A percentile compares a stretch with the other conserved stretches of the same genome.
These are phyloP conservation scores for Zoanthus sociatus DNA, from an alignment of 92 coral and sea anemone species.

Conservation along the genomic window DNA sequence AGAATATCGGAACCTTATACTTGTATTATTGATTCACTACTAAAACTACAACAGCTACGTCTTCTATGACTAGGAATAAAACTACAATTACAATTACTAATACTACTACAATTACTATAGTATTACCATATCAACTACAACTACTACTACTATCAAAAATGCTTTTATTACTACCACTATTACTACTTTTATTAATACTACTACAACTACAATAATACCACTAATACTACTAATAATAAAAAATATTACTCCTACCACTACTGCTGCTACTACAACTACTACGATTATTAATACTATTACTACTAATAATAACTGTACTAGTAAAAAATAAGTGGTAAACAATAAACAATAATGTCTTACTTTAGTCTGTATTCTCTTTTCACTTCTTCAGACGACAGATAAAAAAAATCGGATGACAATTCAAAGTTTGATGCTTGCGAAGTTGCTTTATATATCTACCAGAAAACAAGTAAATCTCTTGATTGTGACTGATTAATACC, in stretches of 20 bases:
- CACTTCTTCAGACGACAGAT: constrained; percentile 81
- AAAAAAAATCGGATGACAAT: constrained; percentile 88
- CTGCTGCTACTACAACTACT: no score
- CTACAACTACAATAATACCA: no score
- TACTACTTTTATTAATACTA: neutral
- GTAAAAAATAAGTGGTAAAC: neutral
- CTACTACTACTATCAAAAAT: neutral
- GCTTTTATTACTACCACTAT: neutral
- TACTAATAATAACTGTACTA: no score
- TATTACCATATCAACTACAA: neutral
- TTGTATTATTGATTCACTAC: neutral
- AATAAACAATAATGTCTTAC: constrained; percentile 37
- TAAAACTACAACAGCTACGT: neutral
- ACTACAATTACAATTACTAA: neutral
- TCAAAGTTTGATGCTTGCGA: constrained; percentile 81
- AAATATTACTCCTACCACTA: no score
- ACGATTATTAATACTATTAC: no score
- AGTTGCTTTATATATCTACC: constrained; percentile 73
- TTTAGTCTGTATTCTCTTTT: constrained; percentile 71
- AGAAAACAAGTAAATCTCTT: neutral
- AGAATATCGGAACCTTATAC: neutral
- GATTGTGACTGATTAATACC: neutral
- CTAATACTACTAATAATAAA: no score
- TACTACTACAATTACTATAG: neutral
- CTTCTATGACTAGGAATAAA: neutral